A percentile compares a stretch with the other conserved stretches of the same genome.
These are phyloP conservation scores for Cynodonichthys magdalenae DNA, from an alignment of 2,797 vertebrate species.

Conservation along the genomic window DNA sequence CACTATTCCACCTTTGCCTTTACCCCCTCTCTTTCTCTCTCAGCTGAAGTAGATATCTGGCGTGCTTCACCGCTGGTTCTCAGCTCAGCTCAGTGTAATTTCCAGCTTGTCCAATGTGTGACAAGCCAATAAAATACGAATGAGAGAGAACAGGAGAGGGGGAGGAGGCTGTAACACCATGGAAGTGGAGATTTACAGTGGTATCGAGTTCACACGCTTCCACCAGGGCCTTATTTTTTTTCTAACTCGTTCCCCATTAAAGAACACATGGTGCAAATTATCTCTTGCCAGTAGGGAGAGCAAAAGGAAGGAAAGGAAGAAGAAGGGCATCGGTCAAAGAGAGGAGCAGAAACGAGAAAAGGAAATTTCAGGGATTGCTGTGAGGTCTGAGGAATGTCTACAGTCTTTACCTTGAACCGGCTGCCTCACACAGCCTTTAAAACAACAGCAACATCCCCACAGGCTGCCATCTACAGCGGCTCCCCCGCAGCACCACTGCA, in stretches of 20 bases:
- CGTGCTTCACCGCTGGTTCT: slow-evolving; percentile 61
- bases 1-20: slow-evolving; percentile 23
- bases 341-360: slow-evolving; percentile 51
- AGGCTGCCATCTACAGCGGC: slow-evolving; percentile 47
- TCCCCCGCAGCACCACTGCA: slow-evolving; percentile 46
- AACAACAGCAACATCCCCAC: slow-evolving; percentile 61
- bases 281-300: slow-evolving; percentile 63
- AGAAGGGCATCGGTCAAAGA: slow-evolving; percentile 55
- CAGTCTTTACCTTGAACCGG: slow-evolving; percentile 49
- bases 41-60: slow-evolving; percentile 67
- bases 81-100: slow-evolving; percentile 69
- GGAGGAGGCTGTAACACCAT: slow-evolving; percentile 49
- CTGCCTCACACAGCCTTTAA: slow-evolving; percentile 53
- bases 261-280: slow-evolving; percentile 84
- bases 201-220: slow-evolving; percentile 80
- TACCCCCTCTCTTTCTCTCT: slow-evolving; percentile 30
- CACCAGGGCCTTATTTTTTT: slow-evolving; percentile 37
- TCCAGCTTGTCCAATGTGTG: slow-evolving; percentile 79
- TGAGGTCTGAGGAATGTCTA: slow-evolving; percentile 70
- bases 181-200: slow-evolving; percentile 80
- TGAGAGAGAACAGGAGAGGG: slow-evolving; percentile 56
- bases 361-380: slow-evolving; percentile 68
- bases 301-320: slow-evolving; percentile 48
- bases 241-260: slow-evolving; percentile 57
- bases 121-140: slow-evolving; percentile 81